A percentile compares a stretch with the other conserved stretches of the same genome.
Conservation (phyloP, 2,113 vertebrate species). For the Bubo blakistoni region DNA sequence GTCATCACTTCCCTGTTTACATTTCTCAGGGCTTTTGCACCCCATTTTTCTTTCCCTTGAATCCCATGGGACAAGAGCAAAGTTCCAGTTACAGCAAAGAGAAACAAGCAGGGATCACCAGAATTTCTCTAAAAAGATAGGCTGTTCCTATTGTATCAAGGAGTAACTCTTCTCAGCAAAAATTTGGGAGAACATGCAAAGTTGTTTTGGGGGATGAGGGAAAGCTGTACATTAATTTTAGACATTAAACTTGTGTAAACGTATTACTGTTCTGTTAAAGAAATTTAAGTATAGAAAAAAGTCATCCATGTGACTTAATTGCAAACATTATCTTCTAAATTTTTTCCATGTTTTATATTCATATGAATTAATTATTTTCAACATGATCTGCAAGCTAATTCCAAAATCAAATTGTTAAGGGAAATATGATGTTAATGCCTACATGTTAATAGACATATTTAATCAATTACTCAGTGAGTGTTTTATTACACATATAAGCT, state of each 20-base stretch:
- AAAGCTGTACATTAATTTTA: not conserved
- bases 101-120: not conserved
- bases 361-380: constrained; percentile 54
- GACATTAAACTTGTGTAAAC: not conserved
- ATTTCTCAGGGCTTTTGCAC: not conserved
- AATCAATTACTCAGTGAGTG: constrained; percentile 42
- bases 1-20: not conserved
- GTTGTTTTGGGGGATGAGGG: not conserved
- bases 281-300: not conserved
- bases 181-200: not conserved
- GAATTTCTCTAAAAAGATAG: not conserved
- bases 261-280: not conserved
- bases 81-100: not conserved
- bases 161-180: not conserved
- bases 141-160: not conserved
- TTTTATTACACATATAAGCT: constrained; percentile 31
- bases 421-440: constrained; percentile 37
- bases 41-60: not conserved
- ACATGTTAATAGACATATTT: constrained; percentile 56
- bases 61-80: not conserved
- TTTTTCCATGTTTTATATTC: constrained; percentile 30
- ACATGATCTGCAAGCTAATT: constrained; percentile 43
- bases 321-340: constrained; percentile 27
- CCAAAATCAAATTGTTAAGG: not conserved
- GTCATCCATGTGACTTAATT: constrained; percentile 1